Base-by-base conservation (phyloP, 35 echinoderm and acorn worm genomes). In the Apostichopus japonicus region DNA sequence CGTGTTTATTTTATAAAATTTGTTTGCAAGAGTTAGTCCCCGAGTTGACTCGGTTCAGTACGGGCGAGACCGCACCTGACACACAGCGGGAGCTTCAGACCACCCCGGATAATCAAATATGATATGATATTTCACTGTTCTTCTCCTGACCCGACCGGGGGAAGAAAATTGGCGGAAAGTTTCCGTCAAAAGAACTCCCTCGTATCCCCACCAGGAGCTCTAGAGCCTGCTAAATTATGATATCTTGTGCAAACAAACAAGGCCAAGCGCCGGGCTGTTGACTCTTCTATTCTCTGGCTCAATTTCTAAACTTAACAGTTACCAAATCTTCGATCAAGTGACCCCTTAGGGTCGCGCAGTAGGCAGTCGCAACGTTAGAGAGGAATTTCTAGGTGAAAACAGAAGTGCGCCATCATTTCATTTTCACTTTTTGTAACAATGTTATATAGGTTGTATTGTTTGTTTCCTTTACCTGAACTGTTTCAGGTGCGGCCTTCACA, bases 211-310 rank as follows among this genome's bases (percentile, higher is more conserved):
- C 90, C 54, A 72, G 90, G 90, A 91, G 72, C 90, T 91, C 90
- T 22, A 10, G 8, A 79, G 72, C 77, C 61, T 67, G 71, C 77
- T 79, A 91, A 79, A 91, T 91, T 91, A 91, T 91, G 90, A 78
- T 79, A 79, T 78, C 90, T 91, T 91, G 90, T 91, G 90, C 90
- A 91, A 91, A 91, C 90, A 91, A 91, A 91, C 90, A 91, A 91
- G 90, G 17, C 51, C 77, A 79, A 91, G 73, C 61, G 58, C 77
- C 77, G 53, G 90, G 90, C 72, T 91, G 25, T 91, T 91, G 90
- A 91, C 90, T 91, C 90, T 91, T 91, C 77, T 79, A 56, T 91
- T 79, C 90, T 91, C 90, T 78, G 25, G 23, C 90, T 79, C 77
- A 77, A 78, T 91, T 58, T 78, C 90, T 67, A 91, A 77, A 61